Evolutionary conservation across 2,797 vertebrate genomes (phyloP).

Genomic region (Dipus sagitta): DNA sequence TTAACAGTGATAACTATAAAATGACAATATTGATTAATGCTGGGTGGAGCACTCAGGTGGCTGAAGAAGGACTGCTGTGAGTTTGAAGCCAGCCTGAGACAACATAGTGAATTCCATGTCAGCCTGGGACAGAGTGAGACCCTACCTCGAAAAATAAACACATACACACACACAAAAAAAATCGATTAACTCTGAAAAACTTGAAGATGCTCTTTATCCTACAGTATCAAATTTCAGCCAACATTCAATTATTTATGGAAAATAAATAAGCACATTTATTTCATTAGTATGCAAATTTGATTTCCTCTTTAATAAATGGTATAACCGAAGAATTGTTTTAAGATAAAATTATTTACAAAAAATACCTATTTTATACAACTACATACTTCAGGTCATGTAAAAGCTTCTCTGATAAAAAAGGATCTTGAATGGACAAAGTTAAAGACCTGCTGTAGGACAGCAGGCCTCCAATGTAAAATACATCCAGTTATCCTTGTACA

Average conservation of each 20-base stretch:
- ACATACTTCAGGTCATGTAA: neutral
- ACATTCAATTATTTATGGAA: neutral
- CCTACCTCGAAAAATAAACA: no score
- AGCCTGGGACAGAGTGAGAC: no score
- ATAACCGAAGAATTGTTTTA: neutral
- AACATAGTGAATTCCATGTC: no score
- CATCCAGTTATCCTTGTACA: constrained; percentile 56
- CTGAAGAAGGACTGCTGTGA: no score
- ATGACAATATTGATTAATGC: neutral
- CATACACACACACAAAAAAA: neutral
- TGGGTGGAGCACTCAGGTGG: no score
- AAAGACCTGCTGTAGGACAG: constrained; percentile 10
- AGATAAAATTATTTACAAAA: neutral
- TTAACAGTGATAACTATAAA: neutral
- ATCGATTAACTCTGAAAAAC: neutral
- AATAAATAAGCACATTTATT: neutral
- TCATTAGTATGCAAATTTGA: constrained; percentile 6
- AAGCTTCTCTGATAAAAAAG: neutral
- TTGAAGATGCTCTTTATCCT: neutral
- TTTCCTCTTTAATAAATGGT: constrained; percentile 23
- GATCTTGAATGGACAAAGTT: no score
- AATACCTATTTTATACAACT: neutral
- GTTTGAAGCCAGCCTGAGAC: no score
- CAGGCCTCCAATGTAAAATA: constrained; percentile 55
- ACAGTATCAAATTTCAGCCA: neutral